phyloP scores from a whole-genome alignment of 1,140 invertebrate genomes.

The Meteorus sp. region DNA sequence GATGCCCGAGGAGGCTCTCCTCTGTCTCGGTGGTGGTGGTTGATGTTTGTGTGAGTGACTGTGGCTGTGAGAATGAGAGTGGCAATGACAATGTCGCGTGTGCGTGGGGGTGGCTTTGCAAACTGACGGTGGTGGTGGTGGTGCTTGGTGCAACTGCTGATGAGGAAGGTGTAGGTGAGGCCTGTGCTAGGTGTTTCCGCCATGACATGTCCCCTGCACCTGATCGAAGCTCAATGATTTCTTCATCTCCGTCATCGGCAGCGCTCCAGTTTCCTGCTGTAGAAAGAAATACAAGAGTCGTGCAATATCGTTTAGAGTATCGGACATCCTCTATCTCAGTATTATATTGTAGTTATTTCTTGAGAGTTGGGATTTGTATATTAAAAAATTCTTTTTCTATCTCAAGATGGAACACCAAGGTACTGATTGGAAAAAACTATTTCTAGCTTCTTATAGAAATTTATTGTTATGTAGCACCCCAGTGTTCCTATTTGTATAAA shows the following conservation, averaged over 20 bases:
- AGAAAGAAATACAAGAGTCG: constrained; percentile 13
- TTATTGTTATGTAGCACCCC: too few relatives aligned
- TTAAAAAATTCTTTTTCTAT: too few relatives aligned
- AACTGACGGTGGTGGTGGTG: constrained; percentile 39
- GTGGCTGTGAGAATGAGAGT: constrained; percentile 56
- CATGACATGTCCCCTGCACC: constrained; percentile 46
- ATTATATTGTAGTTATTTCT: too few relatives aligned
- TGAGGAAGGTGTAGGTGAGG: constrained; percentile 49
- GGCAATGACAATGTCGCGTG: constrained; percentile 56
- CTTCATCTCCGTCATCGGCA: constrained; percentile 66
- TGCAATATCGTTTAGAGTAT: constrained; percentile 10
- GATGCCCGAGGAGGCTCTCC: constrained; percentile 55
- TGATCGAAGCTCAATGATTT: constrained; percentile 65
- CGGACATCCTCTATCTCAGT: background rate
- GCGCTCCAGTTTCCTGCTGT: constrained; percentile 63
- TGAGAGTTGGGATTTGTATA: too few relatives aligned
- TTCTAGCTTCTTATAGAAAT: too few relatives aligned
- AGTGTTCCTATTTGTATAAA: too few relatives aligned
- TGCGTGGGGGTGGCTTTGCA: constrained; percentile 53
- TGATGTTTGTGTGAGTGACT: constrained; percentile 57
- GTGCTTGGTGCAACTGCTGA: constrained; percentile 35
- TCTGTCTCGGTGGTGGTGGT: constrained; percentile 48
- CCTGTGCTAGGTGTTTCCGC: constrained; percentile 58
- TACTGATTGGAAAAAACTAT: too few relatives aligned
- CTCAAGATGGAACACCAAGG: too few relatives aligned